Conservation (phyloP, 2,113 vertebrate genomes). For the Alectura lathami region DNA sequence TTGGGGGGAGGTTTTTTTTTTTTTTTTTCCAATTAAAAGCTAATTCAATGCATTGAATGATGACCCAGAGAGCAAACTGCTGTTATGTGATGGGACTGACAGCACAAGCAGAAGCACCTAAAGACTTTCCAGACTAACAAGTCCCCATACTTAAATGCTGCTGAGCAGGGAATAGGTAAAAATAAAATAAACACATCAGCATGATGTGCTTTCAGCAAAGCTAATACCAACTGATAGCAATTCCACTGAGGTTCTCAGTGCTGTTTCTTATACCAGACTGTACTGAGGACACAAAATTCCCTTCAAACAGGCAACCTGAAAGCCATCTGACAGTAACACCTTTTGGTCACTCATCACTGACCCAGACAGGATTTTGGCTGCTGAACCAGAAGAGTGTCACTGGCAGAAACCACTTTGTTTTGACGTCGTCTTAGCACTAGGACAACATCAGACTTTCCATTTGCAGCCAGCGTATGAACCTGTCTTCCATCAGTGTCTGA, state of each 20-base stretch:
- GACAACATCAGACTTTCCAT: background rate
- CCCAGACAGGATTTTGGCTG: background rate
- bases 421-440: background rate
- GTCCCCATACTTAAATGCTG: background rate
- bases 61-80: background rate
- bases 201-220: background rate
- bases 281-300: background rate
- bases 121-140: background rate
- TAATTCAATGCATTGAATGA: constrained; percentile 8
- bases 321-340: background rate
- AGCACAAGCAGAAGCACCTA: background rate
- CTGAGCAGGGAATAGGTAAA: background rate
- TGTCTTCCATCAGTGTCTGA: background rate
- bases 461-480: background rate
- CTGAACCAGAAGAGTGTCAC: background rate
- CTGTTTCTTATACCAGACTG: background rate
- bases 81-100: constrained; percentile 25
- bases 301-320: background rate
- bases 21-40: constrained; percentile 14
- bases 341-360: background rate
- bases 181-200: background rate
- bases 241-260: background rate
- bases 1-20: background rate
- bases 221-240: background rate
- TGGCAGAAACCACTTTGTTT: background rate